Evolutionary conservation across 2,113 vertebrate species (phyloP).

Genomic region (Saguinus imperator): DNA sequence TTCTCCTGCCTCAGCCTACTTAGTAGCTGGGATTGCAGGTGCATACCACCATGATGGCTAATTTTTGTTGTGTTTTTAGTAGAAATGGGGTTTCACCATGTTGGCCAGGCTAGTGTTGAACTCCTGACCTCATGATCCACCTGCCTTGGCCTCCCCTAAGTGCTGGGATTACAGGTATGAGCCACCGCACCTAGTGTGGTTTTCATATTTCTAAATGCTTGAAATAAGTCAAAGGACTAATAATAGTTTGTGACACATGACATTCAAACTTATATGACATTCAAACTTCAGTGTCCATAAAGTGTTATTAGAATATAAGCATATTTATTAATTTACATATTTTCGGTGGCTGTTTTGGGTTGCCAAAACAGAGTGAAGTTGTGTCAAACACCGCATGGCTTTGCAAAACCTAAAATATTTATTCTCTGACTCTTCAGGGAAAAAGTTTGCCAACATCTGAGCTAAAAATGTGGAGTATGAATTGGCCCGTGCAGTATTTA

Average conservation of each 20-base stretch:
- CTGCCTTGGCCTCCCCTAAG: too few relatives aligned
- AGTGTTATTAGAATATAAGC: not conserved
- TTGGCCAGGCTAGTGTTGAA: too few relatives aligned
- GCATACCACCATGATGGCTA: too few relatives aligned
- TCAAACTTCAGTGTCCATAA: not conserved
- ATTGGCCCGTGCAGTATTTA: not conserved
- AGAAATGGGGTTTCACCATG: too few relatives aligned
- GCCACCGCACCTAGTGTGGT: not conserved
- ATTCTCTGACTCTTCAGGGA: not conserved
- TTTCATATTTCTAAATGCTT: slow-evolving; percentile 11
- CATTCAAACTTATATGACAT: not conserved
- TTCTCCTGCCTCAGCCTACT: too few relatives aligned
- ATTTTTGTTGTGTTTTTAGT: too few relatives aligned
- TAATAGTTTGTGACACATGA: not conserved
- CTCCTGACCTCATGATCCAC: too few relatives aligned
- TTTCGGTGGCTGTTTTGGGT: not conserved
- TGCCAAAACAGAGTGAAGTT: not conserved
- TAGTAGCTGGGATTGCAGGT: too few relatives aligned
- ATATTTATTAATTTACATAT: not conserved
- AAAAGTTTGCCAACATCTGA: not conserved
- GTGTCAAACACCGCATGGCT: not conserved
- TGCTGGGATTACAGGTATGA: too few relatives aligned
- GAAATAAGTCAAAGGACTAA: not conserved
- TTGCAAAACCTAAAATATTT: not conserved
- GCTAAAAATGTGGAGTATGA: not conserved